phyloP scores from a whole-genome alignment of 2,113 vertebrate genomes.

The Pycnonotus jocosus region DNA sequence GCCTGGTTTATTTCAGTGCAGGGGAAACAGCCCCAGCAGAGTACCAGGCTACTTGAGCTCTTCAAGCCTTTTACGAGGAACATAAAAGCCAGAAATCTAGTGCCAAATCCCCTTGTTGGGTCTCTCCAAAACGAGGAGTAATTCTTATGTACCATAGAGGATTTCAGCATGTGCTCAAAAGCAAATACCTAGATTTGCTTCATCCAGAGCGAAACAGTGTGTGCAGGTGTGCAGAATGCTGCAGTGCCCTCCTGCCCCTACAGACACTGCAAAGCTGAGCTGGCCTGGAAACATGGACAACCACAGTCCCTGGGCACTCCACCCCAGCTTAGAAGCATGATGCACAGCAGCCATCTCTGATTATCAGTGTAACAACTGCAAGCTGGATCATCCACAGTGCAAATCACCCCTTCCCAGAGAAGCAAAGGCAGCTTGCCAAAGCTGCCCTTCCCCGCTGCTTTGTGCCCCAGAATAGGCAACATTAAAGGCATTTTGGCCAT shows the following conservation, averaged over 20 bases:
- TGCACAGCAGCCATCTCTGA: neutral
- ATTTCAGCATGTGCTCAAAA: neutral
- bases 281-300: neutral
- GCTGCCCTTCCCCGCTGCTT: neutral
- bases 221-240: neutral
- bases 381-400: neutral
- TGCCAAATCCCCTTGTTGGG: neutral
- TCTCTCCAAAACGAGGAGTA: neutral
- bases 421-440: neutral
- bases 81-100: neutral
- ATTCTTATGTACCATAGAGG: neutral
- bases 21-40: neutral
- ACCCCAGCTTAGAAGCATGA: neutral
- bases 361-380: neutral
- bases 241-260: neutral
- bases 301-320: neutral
- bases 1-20: neutral
- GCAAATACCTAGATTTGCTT: neutral
- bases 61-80: neutral
- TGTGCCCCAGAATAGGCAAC: neutral
- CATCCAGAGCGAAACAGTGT: accelerated
- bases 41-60: neutral
- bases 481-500: neutral
- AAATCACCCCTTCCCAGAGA: neutral
- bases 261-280: neutral